phyloP scores from a whole-genome alignment of 1,140 invertebrate genomes.

The Neodiprion lecontei region DNA sequence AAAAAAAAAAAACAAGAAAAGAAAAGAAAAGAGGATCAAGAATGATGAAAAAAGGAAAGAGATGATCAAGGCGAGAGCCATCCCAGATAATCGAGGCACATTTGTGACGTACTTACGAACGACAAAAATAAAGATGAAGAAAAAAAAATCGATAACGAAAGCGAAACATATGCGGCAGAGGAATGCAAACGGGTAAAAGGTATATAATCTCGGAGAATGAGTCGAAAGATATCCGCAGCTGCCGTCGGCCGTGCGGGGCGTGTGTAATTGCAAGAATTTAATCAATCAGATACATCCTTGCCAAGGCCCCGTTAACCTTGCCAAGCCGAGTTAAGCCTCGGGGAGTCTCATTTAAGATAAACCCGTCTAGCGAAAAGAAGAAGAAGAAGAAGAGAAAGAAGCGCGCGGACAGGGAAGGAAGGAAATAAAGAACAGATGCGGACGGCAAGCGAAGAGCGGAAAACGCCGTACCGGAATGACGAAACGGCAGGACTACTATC shows the following conservation, averaged over 20 bases:
- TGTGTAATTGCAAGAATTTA: slow-evolving; percentile 58
- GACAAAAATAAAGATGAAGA: too few relatives aligned
- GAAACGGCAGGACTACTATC: slow-evolving; percentile 46
- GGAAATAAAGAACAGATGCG: slow-evolving; percentile 28
- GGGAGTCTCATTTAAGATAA: slow-evolving; percentile 57
- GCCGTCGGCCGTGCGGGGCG: too few relatives aligned
- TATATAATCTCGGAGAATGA: background rate
- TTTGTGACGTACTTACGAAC: too few relatives aligned
- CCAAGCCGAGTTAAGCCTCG: slow-evolving; percentile 47
- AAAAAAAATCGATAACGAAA: too few relatives aligned
- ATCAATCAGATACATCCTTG: slow-evolving; percentile 56
- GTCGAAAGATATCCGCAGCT: too few relatives aligned
- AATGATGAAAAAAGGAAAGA: too few relatives aligned
- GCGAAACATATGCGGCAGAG: background rate
- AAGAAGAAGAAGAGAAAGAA: background rate
- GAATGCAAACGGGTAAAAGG: background rate
- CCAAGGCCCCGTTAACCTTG: slow-evolving; percentile 37
- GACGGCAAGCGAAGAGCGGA: background rate
- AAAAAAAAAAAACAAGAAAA: too few relatives aligned
- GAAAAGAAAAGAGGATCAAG: too few relatives aligned
- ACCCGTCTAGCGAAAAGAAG: slow-evolving; percentile 24
- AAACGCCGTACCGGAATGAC: slow-evolving; percentile 35
- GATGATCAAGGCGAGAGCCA: background rate
- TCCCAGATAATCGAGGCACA: background rate
- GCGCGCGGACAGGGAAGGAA: slow-evolving; percentile 23